These are phyloP conservation scores for Atlantisia rogersi DNA, from an alignment of 2,113 vertebrate species.

Conservation along the genomic window DNA sequence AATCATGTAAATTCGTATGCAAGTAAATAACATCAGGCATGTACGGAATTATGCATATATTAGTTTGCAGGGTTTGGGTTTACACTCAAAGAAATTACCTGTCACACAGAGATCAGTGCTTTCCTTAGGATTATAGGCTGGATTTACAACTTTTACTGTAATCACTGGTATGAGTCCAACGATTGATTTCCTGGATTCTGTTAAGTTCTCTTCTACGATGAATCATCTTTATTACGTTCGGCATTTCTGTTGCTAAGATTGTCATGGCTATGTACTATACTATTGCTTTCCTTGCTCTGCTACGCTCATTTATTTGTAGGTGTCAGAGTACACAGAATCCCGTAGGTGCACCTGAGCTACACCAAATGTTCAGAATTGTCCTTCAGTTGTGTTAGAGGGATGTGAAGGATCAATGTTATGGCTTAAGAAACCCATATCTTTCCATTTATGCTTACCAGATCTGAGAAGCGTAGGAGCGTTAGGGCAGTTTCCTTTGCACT, in stretches of 20 bases:
- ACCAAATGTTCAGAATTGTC: accelerated
- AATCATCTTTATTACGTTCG: not conserved
- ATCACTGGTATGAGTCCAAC: not conserved
- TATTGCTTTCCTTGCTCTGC: not conserved
- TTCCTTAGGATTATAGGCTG: not conserved
- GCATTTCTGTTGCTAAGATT: not conserved
- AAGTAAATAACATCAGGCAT: not conserved
- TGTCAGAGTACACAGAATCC: not conserved
- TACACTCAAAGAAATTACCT: not conserved
- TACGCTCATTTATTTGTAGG: not conserved
- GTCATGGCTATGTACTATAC: not conserved
- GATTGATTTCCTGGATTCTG: not conserved
- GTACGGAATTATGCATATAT: not conserved
- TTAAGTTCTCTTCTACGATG: not conserved
- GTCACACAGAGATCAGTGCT: not conserved
- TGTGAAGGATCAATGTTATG: not conserved
- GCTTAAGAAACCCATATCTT: not conserved
- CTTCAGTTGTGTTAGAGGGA: not conserved
- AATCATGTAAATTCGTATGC: not conserved
- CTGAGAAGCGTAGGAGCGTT: not conserved
- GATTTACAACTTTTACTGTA: not conserved
- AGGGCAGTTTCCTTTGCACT: not conserved
- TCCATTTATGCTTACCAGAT: not conserved
- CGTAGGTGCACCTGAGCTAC: not conserved
- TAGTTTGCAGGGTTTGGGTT: not conserved